These are phyloP conservation scores for Paragorgia papillata DNA, from an alignment of 92 coral and sea anemone genomes.

Conservation along the genomic window DNA sequence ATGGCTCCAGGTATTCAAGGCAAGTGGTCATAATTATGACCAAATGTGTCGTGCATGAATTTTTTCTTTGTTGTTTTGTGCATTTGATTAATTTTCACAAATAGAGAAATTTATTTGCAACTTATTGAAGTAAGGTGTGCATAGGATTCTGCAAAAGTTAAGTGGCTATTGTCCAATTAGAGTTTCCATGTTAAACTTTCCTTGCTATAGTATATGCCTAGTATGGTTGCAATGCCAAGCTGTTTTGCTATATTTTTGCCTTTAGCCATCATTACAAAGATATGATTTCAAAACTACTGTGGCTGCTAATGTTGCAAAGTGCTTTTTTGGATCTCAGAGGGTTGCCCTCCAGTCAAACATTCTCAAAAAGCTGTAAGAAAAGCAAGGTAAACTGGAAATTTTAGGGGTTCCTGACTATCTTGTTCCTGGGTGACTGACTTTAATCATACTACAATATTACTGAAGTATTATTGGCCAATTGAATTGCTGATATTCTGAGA, in stretches of 20 bases:
- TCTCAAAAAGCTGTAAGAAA: too few species aligned
- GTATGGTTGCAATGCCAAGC: background rate
- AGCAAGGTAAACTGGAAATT: too few species aligned
- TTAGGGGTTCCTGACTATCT: too few species aligned
- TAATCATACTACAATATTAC: too few species aligned
- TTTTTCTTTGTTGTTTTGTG: background rate
- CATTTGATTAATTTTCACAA: background rate
- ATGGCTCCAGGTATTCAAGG: background rate
- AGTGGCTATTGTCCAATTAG: background rate
- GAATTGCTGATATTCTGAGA: too few species aligned
- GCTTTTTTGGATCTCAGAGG: too few species aligned
- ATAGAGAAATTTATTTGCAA: too few species aligned
- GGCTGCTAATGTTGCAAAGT: too few species aligned
- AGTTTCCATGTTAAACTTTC: background rate
- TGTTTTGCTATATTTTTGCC: background rate
- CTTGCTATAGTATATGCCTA: background rate
- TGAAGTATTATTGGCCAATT: too few species aligned
- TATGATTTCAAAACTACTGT: background rate
- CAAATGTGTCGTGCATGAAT: background rate
- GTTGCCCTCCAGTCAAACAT: too few species aligned
- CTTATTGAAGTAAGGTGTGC: too few species aligned
- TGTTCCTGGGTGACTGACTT: too few species aligned
- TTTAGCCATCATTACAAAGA: background rate
- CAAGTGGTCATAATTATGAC: constrained; percentile 17
- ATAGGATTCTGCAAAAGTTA: background rate